Percentiles rank a stretch among this genome's conserved stretches.
Conservation (phyloP, 1,140 invertebrate genomes). For the Solenopsis fugax region DNA sequence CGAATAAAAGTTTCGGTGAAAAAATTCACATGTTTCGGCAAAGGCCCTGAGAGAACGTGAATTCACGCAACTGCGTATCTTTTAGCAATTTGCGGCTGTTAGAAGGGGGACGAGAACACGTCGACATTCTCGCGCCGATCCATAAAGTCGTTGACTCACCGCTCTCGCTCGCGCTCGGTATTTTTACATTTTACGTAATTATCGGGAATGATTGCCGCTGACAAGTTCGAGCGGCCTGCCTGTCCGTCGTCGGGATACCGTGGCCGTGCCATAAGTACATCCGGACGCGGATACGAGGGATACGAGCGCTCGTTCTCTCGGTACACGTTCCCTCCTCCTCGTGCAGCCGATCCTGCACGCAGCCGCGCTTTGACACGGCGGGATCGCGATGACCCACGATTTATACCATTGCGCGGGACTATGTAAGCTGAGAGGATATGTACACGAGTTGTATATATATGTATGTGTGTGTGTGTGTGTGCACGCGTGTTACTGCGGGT, state of each 20-base stretch:
- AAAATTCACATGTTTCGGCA: slow-evolving; percentile 34
- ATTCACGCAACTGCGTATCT: neutral
- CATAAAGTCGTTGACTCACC: slow-evolving; percentile 28
- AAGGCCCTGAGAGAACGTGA: neutral
- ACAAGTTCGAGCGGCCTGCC: slow-evolving; percentile 52
- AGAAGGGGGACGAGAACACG: slow-evolving; percentile 2
- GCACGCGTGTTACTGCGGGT: neutral
- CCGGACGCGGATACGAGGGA: slow-evolving; percentile 22
- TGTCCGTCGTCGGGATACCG: slow-evolving; percentile 25
- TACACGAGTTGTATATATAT: neutral
- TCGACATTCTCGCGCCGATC: neutral
- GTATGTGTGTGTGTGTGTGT: neutral
- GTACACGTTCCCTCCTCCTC: slow-evolving; percentile 2
- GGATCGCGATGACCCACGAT: slow-evolving; percentile 82
- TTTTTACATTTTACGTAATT: slow-evolving; percentile 56
- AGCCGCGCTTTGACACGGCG: slow-evolving; percentile 71
- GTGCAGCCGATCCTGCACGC: slow-evolving; percentile 46
- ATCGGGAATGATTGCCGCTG: slow-evolving; percentile 56
- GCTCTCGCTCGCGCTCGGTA: neutral
- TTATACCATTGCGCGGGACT: slow-evolving; percentile 74
- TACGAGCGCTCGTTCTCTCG: slow-evolving; percentile 39
- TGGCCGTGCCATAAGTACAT: slow-evolving; percentile 28
- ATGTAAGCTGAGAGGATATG: slow-evolving; percentile 35
- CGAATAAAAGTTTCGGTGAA: neutral
- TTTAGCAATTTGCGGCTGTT: slow-evolving; percentile 27